phyloP scores from a whole-genome alignment of 2,888 invertebrate genomes.

The Cylindroiulus punctatus region DNA sequence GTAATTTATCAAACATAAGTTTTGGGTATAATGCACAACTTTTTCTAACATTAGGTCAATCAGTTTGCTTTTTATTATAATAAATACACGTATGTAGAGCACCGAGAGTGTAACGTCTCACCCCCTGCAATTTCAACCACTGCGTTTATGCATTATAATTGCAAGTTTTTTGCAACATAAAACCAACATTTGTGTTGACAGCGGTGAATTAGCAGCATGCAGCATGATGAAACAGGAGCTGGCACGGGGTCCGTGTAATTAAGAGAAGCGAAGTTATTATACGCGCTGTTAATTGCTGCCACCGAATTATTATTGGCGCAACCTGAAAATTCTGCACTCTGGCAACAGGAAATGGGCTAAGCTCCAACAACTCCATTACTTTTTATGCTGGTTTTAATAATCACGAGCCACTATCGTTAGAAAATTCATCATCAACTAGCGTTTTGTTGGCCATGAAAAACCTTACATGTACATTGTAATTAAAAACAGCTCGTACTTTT shows the following conservation, averaged over 20 bases:
- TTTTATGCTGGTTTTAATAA: conserved; percentile 20
- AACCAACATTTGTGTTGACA: conserved; percentile 8
- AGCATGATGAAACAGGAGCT: neutral
- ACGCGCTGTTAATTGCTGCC: conserved; percentile 5
- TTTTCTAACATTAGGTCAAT: too few relatives aligned
- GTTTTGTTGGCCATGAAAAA: neutral
- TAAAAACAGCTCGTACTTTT: neutral
- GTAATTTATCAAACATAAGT: too few relatives aligned
- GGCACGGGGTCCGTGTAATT: neutral
- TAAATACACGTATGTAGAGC: too few relatives aligned
- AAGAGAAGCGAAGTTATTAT: neutral
- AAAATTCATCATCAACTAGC: neutral
- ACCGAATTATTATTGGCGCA: neutral
- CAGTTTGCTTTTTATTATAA: too few relatives aligned
- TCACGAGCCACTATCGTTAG: neutral
- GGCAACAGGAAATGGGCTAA: conserved; percentile 1
- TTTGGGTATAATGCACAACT: too few relatives aligned
- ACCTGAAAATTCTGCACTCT: neutral
- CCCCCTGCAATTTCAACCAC: neutral
- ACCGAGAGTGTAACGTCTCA: neutral
- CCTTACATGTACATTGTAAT: too few relatives aligned
- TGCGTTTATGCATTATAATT: neutral
- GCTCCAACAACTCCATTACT: conserved; percentile 32
- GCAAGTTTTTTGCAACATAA: neutral
- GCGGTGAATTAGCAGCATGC: neutral